Base-by-base conservation (phyloP, 1,140 invertebrate genomes). In the Pseudomyrmex concolor region DNA sequence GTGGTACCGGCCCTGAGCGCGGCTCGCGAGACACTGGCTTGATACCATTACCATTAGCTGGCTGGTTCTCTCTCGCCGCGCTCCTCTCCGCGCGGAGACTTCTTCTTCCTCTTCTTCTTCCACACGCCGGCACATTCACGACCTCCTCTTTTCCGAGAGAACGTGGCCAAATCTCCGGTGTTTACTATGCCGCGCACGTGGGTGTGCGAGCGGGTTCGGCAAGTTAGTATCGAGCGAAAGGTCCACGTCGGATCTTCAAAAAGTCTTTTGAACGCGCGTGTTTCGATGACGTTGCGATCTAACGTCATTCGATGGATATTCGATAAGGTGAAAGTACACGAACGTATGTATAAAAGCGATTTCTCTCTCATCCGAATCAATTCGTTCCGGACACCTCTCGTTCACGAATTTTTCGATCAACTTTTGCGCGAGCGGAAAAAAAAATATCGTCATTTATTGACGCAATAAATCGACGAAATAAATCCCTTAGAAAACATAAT, bases 11-110 rank as follows among this genome's bases (percentile, higher is more conserved):
- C 91, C 86, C 89, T 87, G 87, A 91, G 90, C 90, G 87, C 91
- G 89, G 92, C 90, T 90, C 91, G 91, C 89, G 92, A 93, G 91
- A 92, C 91, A 94, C 93, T 94, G 93, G 85, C 91, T 90, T 89
- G 88, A 89, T 93, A 91, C 93, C 92, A 93, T 93, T 93, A 91
- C 90, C 93, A 93, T 94, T 91, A 93, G 90, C 91, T 83, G 71
- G 66, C 73, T 71, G 82, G 90, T 88, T 84, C 82, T 83, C 76
- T 89, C 74, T 48, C 81, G 67, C 77, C 70, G 82, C 83, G 78
- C 77, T 81, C 74, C 81, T 84, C 90, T 81, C 77, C 84, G 34
- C 84, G 34, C 67, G 43, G 19, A n/a, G 19, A 22, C 51, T 2
- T 68, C 66, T n/a, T 50, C 54, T 15, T 77, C 83, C 17, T 84